These are phyloP conservation scores for Lithophane socia DNA, from an alignment of 2,888 invertebrate genomes.

Conservation along the genomic window DNA sequence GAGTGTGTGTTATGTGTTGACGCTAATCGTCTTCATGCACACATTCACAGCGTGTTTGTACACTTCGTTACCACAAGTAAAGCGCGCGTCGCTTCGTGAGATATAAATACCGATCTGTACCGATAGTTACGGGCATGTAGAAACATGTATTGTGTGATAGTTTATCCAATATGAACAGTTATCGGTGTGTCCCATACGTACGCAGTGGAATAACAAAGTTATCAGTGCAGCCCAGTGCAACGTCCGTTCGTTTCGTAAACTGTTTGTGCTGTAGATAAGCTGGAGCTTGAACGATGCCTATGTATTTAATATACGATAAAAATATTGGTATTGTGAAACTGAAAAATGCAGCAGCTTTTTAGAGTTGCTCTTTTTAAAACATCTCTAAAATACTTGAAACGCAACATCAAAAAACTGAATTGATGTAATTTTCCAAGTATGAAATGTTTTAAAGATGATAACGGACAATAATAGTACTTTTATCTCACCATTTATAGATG, in stretches of 20 bases:
- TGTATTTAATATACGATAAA: conserved; percentile 4
- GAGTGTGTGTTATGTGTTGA: too few species aligned
- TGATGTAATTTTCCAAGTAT: background rate
- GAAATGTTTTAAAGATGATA: background rate
- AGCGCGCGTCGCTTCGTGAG: background rate
- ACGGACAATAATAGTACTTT: background rate
- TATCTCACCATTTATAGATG: background rate
- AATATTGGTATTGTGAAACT: background rate
- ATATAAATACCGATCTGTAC: background rate
- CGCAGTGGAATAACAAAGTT: conserved; percentile 67
- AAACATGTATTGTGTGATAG: conserved; percentile 9
- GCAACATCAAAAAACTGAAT: background rate
- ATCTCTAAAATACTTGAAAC: background rate
- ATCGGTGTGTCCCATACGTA: conserved; percentile 28
- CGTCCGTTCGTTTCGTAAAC: conserved; percentile 66
- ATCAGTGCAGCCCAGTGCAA: conserved; percentile 73
- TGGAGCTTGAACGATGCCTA: conserved; percentile 3
- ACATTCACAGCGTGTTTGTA: background rate
- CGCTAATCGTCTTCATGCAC: background rate
- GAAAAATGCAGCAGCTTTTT: background rate
- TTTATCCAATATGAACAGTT: conserved; percentile 23
- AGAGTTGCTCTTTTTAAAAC: background rate
- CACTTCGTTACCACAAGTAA: background rate
- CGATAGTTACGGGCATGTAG: conserved; percentile 6
- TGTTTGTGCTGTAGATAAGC: conserved; percentile 57